A percentile compares a stretch with the other conserved stretches of the same genome.
phyloP scores from a whole-genome alignment of 2,797 vertebrate genomes.

The Okamejei kenojei region DNA sequence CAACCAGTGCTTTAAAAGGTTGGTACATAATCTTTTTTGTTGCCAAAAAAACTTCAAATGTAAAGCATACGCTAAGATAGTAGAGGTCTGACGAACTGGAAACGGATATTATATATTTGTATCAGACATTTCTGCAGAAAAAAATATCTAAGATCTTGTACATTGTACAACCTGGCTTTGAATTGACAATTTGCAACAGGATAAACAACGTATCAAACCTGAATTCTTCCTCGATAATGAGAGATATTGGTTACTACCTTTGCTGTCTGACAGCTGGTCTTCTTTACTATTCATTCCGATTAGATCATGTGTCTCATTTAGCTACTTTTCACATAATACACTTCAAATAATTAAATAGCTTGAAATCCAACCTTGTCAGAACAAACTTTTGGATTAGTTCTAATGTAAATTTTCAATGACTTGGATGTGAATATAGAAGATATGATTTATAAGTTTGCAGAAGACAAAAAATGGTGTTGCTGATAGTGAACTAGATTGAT shows the following conservation, averaged over 20 bases:
- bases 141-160: neutral
- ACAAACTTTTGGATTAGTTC: neutral
- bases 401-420: neutral
- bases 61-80: neutral
- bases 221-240: neutral
- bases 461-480: too few species aligned
- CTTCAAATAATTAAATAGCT: slow-evolving; percentile 18
- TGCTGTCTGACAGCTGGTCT: neutral
- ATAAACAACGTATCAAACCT: neutral
- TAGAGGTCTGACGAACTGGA: neutral
- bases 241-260: neutral
- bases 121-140: neutral
- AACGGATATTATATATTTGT: neutral
- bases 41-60: neutral
- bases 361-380: slow-evolving; percentile 17
- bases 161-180: neutral
- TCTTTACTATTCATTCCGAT: neutral
- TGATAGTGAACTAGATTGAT: too few species aligned
- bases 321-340: neutral
- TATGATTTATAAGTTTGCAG: too few species aligned
- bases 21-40: neutral
- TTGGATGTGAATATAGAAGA: too few species aligned
- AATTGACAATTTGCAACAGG: neutral
- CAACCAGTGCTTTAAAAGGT: neutral
- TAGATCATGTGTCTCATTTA: slow-evolving; percentile 17